phyloP scores from a whole-genome alignment of 2,888 invertebrate species.

The Tholera decimalis region DNA sequence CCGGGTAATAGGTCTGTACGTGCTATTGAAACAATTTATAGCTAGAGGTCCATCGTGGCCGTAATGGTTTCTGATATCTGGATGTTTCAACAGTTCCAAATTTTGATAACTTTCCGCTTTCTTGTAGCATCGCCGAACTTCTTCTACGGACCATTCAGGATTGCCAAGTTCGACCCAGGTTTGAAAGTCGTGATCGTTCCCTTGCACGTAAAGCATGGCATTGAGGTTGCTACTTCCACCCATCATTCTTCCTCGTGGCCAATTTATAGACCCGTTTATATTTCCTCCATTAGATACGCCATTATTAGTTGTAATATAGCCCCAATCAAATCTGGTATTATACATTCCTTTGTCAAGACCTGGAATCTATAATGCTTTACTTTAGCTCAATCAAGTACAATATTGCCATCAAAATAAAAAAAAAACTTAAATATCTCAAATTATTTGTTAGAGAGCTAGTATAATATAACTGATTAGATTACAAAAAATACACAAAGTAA shows the following conservation, averaged over 20 bases:
- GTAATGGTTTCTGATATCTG: conserved; percentile 71
- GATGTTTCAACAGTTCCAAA: conserved; percentile 64
- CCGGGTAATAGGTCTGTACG: conserved; percentile 74
- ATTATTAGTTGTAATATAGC: conserved; percentile 95
- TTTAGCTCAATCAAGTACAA: neutral
- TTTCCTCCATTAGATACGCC: conserved; percentile 93
- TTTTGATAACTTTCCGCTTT: conserved; percentile 88
- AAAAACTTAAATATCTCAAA: neutral
- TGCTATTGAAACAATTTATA: conserved; percentile 84
- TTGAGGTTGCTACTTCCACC: conserved; percentile 92
- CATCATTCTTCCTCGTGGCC: conserved; percentile 92
- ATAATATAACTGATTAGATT: too few relatives aligned
- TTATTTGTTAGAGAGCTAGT: too few relatives aligned
- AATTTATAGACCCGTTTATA: conserved; percentile 75
- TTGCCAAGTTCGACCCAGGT: conserved; percentile 90
- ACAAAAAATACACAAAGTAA: too few relatives aligned
- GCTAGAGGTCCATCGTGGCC: conserved; percentile 86
- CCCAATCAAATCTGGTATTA: conserved; percentile 93
- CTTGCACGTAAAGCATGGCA: conserved; percentile 91
- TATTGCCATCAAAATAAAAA: neutral
- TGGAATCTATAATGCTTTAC: conserved; percentile 69
- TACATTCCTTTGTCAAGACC: conserved; percentile 55
- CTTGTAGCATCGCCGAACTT: conserved; percentile 87
- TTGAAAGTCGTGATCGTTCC: conserved; percentile 87
- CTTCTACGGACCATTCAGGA: conserved; percentile 89